Evolutionary conservation across 2,888 invertebrate species (phyloP).

Genomic region (Rhagonycha fulva): DNA sequence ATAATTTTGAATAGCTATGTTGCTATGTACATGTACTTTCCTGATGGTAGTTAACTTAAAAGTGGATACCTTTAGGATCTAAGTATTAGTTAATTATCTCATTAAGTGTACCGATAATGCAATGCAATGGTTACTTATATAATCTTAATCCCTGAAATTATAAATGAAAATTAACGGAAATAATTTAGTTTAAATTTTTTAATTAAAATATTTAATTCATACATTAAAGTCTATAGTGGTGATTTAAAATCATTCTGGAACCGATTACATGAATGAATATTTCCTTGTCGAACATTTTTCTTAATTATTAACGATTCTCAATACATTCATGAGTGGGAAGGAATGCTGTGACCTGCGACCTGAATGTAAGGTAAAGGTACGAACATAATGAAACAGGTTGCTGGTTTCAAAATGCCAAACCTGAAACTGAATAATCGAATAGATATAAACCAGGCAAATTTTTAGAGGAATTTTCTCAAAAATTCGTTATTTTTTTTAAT

Average conservation of each 20-base stretch:
- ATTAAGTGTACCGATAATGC: neutral
- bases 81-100: neutral
- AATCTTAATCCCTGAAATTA: neutral
- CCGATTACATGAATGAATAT: neutral
- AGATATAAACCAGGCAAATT: too few species aligned
- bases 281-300: neutral
- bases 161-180: neutral
- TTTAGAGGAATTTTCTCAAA: too few species aligned
- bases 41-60: neutral
- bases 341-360: neutral
- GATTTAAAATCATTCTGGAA: neutral
- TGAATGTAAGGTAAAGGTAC: too few species aligned
- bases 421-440: too few species aligned
- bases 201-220: neutral
- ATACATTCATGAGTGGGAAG: neutral
- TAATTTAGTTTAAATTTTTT: neutral
- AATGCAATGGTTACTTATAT: neutral
- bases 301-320: neutral
- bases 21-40: too few species aligned
- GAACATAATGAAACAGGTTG: too few species aligned
- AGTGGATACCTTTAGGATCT: neutral
- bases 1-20: neutral
- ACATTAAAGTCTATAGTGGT: neutral
- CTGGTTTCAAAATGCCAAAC: too few species aligned
- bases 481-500: too few species aligned